These are phyloP conservation scores for Brachypalpus laphriformis DNA, from an alignment of 2,888 invertebrate genomes.

Conservation along the genomic window DNA sequence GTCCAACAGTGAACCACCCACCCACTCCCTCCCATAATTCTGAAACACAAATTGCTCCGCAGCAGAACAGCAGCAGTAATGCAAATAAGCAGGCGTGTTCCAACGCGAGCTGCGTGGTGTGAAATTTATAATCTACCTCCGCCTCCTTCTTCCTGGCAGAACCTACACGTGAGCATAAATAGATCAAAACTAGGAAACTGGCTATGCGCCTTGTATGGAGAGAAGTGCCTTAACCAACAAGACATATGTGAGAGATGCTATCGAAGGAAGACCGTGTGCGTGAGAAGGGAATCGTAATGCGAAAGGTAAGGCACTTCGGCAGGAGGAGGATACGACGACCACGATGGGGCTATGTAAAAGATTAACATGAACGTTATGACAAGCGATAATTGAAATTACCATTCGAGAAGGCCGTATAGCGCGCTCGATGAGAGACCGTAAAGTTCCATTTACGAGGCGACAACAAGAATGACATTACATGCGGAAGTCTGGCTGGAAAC, in stretches of 20 bases:
- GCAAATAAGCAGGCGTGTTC: conserved; percentile 65
- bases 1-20: conserved; percentile 32
- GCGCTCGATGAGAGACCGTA: conserved; percentile 42
- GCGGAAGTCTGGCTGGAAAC: conserved; percentile 59
- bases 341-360: conserved; percentile 24
- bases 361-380: conserved; percentile 72
- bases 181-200: conserved; percentile 53
- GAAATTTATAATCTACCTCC: conserved; percentile 48
- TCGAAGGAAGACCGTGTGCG: conserved; percentile 14
- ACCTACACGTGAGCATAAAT: conserved; percentile 43
- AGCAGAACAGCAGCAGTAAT: conserved; percentile 57
- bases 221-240: neutral
- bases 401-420: conserved; percentile 15
- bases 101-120: conserved; percentile 41
- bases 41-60: conserved; percentile 11
- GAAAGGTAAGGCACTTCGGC: conserved; percentile 1
- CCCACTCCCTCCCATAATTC: neutral
- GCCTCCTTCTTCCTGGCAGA: neutral
- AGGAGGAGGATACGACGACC: neutral
- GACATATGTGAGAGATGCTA: conserved; percentile 22
- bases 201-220: conserved; percentile 17
- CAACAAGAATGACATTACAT: conserved; percentile 46
- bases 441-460: conserved; percentile 28
- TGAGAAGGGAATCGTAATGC: conserved; percentile 18
- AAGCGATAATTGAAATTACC: conserved; percentile 71